These are phyloP conservation scores for Glaucidium brasilianum DNA, from an alignment of 2,113 vertebrate species.

Conservation along the genomic window DNA sequence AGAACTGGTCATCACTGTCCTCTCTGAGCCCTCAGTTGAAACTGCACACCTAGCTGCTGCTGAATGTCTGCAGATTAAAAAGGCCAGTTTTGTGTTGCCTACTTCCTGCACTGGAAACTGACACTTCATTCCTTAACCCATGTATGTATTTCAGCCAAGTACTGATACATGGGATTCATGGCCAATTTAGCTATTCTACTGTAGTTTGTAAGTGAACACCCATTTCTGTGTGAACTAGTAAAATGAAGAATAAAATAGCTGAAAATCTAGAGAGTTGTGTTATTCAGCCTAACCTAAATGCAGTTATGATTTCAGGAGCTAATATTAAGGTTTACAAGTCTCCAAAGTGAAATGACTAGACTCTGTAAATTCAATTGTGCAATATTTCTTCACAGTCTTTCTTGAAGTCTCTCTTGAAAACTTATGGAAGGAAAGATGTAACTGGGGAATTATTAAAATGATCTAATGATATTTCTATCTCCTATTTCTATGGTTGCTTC, in stretches of 20 bases:
- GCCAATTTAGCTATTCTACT: neutral
- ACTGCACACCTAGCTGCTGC: neutral
- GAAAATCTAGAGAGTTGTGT: neutral
- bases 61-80: neutral
- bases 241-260: neutral
- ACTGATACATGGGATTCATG: neutral
- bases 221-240: neutral
- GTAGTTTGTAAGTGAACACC: neutral
- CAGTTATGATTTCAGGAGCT: neutral
- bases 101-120: neutral
- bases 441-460: neutral
- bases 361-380: neutral
- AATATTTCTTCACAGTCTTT: neutral
- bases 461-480: neutral
- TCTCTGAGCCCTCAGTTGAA: neutral
- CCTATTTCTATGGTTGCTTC: neutral
- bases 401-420: neutral
- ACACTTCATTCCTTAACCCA: neutral
- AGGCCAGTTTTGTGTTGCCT: neutral
- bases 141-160: neutral
- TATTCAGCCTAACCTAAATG: neutral
- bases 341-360: neutral
- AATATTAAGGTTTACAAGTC: neutral
- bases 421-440: neutral
- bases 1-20: neutral